Evolutionary conservation across 1,140 invertebrate genomes (phyloP).

Genomic region (Sinonovacula constricta): DNA sequence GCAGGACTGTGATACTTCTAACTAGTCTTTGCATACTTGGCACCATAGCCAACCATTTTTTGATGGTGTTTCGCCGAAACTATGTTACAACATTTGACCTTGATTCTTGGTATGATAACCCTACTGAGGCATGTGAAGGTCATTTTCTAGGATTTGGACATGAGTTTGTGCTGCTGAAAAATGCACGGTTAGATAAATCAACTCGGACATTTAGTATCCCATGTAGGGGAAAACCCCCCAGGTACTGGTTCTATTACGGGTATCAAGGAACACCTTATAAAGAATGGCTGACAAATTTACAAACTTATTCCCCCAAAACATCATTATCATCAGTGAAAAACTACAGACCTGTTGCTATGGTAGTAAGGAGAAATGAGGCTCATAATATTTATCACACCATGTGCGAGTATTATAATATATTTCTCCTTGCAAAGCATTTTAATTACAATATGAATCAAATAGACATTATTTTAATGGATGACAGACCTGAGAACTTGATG

Average conservation of each 20-base stretch:
- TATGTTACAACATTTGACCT: not conserved
- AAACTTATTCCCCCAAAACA: not conserved
- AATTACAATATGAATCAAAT: slow-evolving; percentile 6
- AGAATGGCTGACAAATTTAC: slow-evolving; percentile 20
- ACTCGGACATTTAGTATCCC: slow-evolving; percentile 25
- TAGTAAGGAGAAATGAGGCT: slow-evolving; percentile 31
- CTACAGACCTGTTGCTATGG: not conserved
- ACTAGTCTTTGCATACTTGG: not conserved
- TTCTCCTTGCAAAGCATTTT: slow-evolving; percentile 17
- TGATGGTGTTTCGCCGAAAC: not conserved
- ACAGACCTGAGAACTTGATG: slow-evolving; percentile 67
- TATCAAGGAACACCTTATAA: slow-evolving; percentile 20
- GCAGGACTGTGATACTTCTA: not conserved
- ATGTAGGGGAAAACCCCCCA: slow-evolving; percentile 3
- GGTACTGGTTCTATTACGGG: slow-evolving; percentile 18
- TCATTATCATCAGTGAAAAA: not conserved
- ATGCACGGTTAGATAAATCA: slow-evolving; percentile 6
- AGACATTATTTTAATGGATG: slow-evolving; percentile 69
- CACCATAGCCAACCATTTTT: not conserved
- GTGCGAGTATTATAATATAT: slow-evolving; percentile 46
- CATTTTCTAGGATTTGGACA: slow-evolving; percentile 37
- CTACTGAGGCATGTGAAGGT: not conserved
- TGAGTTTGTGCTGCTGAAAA: slow-evolving; percentile 17
- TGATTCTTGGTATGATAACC: slow-evolving; percentile 5
- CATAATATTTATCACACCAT: slow-evolving; percentile 47